Evolutionary conservation across 2,888 invertebrate species (phyloP).

Genomic region (Drosophila recens): DNA sequence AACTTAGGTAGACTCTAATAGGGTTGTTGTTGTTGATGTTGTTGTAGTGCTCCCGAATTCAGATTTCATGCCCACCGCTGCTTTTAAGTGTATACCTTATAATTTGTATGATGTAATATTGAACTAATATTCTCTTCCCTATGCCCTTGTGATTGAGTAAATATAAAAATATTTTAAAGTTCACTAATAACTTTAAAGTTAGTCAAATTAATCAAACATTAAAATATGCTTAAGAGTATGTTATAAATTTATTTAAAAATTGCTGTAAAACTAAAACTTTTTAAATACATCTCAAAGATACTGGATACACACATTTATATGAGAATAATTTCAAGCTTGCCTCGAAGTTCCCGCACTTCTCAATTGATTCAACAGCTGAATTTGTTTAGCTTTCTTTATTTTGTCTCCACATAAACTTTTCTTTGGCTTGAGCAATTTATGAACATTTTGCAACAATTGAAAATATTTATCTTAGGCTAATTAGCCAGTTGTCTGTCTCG

Average conservation of each 20-base stretch:
- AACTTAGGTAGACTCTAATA: too few species aligned
- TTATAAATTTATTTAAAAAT: neutral
- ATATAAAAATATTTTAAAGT: too few species aligned
- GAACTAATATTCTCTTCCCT: too few species aligned
- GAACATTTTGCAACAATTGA: constrained; percentile 20
- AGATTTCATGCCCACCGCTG: too few species aligned
- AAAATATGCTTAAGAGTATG: neutral
- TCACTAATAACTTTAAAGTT: too few species aligned
- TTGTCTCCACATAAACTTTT: neutral
- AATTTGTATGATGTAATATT: too few species aligned
- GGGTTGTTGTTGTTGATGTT: too few species aligned
- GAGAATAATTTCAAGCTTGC: neutral
- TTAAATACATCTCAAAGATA: neutral
- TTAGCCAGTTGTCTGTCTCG: constrained; percentile 21
- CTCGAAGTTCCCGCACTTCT: neutral
- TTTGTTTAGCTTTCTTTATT: neutral
- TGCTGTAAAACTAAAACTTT: too few species aligned
- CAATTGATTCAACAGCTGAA: neutral
- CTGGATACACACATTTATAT: neutral
- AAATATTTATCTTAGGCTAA: constrained; percentile 20
- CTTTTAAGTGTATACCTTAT: too few species aligned
- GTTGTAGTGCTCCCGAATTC: too few species aligned
- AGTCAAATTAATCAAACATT: too few species aligned
- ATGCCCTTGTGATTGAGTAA: too few species aligned
- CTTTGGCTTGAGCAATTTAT: neutral